Evolutionary conservation across 2,888 invertebrate species (phyloP).

Genomic region (Gymnosoma rotundatum): DNA sequence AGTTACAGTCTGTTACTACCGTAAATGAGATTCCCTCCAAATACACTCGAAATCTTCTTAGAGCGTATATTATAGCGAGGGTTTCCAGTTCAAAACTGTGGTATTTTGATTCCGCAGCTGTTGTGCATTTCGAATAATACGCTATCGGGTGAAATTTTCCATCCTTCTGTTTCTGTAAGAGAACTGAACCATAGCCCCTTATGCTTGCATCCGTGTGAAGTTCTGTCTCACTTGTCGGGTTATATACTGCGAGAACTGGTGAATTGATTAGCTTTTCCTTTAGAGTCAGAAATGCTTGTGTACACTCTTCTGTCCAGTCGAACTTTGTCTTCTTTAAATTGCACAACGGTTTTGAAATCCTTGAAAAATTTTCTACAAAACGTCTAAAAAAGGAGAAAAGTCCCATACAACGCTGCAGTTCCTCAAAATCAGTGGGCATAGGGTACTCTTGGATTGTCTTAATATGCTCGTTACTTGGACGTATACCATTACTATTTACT

Average conservation of each 20-base stretch:
- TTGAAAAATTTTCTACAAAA: neutral
- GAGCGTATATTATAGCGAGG: neutral
- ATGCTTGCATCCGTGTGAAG: neutral
- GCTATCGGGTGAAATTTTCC: neutral
- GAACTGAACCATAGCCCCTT: neutral
- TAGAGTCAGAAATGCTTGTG: neutral
- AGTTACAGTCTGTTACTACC: neutral
- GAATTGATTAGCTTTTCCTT: neutral
- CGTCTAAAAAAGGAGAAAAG: neutral
- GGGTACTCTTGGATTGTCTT: neutral
- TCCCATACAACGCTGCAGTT: neutral
- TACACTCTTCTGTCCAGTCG: neutral
- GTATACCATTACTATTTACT: neutral
- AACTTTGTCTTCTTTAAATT: neutral
- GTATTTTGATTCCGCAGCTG: neutral
- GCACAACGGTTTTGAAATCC: neutral
- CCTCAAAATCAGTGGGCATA: neutral
- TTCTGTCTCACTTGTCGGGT: neutral
- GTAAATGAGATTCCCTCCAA: neutral
- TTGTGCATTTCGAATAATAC: neutral
- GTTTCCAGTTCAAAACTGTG: neutral
- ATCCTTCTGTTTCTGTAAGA: too few species aligned
- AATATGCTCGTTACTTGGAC: neutral
- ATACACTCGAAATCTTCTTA: neutral
- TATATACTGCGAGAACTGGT: too few species aligned